Percentiles rank a stretch among this genome's conserved stretches.
phyloP scores from a whole-genome alignment of 1,140 invertebrate genomes.

The Lutraria rhynchaena region DNA sequence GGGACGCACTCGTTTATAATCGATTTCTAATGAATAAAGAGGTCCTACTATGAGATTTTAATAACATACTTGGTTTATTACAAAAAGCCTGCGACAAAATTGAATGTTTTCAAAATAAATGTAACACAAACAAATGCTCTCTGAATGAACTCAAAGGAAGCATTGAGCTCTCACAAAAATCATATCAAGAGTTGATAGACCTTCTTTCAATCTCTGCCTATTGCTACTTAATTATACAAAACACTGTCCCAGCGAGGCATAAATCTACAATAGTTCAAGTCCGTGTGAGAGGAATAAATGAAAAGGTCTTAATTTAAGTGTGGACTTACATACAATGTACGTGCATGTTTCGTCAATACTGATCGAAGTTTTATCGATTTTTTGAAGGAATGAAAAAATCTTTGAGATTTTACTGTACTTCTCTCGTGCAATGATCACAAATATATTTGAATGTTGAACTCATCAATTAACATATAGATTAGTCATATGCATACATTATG shows the following conservation, averaged over 20 bases:
- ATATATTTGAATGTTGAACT: too few relatives aligned
- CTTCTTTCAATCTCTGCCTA: slow-evolving; percentile 23
- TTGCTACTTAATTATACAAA: slow-evolving; percentile 52
- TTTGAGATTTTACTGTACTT: too few relatives aligned
- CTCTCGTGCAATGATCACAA: too few relatives aligned
- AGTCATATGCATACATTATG: too few relatives aligned
- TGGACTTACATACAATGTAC: background rate
- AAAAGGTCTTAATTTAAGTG: slow-evolving; percentile 9
- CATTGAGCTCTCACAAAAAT: slow-evolving; percentile 18
- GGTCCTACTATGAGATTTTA: slow-evolving; percentile 47
- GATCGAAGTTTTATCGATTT: slow-evolving; percentile 4
- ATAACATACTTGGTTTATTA: slow-evolving; percentile 45
- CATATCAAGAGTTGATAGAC: slow-evolving; percentile 31
- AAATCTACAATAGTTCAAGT: slow-evolving; percentile 8
- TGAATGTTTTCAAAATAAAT: slow-evolving; percentile 41
- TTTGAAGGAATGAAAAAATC: too few relatives aligned
- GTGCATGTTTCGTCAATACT: slow-evolving; percentile 29
- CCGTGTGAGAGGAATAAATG: background rate
- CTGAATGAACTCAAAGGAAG: slow-evolving; percentile 39
- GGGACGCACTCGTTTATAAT: slow-evolving; percentile 26
- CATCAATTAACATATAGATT: too few relatives aligned
- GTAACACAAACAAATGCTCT: slow-evolving; percentile 38
- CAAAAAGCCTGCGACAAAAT: slow-evolving; percentile 11
- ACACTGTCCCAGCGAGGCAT: background rate
- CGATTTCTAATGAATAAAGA: slow-evolving; percentile 35